A percentile compares a stretch with the other conserved stretches of the same genome.
phyloP scores from a whole-genome alignment of 1,140 invertebrate species.

The Akabosia matsudoensis region DNA sequence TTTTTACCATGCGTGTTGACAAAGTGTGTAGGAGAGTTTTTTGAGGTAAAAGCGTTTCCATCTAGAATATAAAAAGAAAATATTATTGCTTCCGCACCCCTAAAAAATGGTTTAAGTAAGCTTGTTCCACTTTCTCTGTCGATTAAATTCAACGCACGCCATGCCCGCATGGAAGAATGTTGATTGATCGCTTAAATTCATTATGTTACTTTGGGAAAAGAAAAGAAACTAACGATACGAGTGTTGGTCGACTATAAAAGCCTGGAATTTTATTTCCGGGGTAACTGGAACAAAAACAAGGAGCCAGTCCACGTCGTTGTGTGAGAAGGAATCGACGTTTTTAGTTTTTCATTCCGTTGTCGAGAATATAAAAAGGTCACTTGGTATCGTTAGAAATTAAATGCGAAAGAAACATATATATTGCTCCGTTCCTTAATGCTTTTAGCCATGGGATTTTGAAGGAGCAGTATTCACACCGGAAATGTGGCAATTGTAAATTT shows the following conservation, averaged over 20 bases:
- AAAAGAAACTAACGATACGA: neutral
- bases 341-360: too few relatives aligned
- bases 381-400: too few relatives aligned
- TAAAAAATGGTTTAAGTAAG: neutral
- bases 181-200: slow-evolving; percentile 17
- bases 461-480: neutral
- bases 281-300: neutral
- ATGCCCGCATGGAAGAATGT: neutral
- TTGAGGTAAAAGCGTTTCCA: neutral
- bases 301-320: neutral
- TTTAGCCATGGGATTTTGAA: too few relatives aligned
- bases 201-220: neutral
- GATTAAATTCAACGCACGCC: slow-evolving; percentile 18
- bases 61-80: neutral
- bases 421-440: too few relatives aligned
- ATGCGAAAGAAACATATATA: too few relatives aligned
- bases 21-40: neutral
- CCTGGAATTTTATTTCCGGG: neutral
- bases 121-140: slow-evolving; percentile 18
- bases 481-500: neutral
- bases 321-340: neutral
- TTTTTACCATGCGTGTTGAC: neutral
- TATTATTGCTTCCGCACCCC: slow-evolving; percentile 4
- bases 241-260: neutral
- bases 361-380: too few relatives aligned